Evolutionary conservation across 1,140 invertebrate species (phyloP).

Genomic region (Anastrepha obliqua): DNA sequence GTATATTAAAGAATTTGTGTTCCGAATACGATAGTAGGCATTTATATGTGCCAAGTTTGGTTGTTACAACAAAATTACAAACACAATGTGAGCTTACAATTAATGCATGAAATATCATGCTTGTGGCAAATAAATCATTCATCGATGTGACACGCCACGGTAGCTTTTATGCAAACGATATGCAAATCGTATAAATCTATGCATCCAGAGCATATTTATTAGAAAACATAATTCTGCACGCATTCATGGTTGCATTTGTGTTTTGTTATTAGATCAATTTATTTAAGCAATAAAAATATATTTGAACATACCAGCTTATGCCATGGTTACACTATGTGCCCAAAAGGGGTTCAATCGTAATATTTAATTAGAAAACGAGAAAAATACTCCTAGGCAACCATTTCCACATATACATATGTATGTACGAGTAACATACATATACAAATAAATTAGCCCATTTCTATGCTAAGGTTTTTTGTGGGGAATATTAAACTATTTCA

Average conservation of each 20-base stretch:
- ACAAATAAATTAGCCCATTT: too few species aligned
- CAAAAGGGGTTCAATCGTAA: background rate
- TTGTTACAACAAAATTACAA: too few species aligned
- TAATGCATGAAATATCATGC: too few species aligned
- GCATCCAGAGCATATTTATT: background rate
- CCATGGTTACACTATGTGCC: background rate
- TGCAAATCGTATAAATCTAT: background rate
- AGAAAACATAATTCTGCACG: background rate
- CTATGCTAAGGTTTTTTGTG: too few species aligned
- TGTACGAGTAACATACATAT: background rate
- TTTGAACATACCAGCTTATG: conserved; percentile 4
- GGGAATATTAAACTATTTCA: too few species aligned
- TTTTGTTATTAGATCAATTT: conserved; percentile 42
- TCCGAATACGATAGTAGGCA: too few species aligned
- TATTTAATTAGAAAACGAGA: background rate
- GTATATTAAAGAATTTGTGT: too few species aligned
- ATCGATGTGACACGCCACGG: background rate
- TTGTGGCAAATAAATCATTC: conserved; percentile 4
- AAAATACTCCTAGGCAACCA: conserved; percentile 9
- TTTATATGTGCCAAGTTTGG: too few species aligned
- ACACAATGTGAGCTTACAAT: too few species aligned
- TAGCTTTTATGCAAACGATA: background rate
- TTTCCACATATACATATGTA: background rate
- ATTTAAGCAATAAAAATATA: conserved; percentile 11
- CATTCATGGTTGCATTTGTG: background rate